Evolutionary conservation across 2,113 vertebrate species (phyloP).

Genomic region (Antechinus stuartii): DNA sequence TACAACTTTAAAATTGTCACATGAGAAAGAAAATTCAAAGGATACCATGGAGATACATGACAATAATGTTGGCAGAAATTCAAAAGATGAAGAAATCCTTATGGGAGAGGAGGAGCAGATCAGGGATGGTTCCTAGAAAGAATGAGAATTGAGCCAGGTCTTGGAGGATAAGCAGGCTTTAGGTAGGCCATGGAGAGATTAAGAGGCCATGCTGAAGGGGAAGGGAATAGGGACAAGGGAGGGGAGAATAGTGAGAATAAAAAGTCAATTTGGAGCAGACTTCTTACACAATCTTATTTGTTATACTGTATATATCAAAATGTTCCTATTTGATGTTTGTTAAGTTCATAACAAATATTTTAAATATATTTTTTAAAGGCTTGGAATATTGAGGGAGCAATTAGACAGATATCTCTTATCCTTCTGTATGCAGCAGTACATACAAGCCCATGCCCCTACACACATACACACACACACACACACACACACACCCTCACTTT

Average conservation of each 20-base stretch:
- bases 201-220: background rate
- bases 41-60: background rate
- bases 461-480: background rate
- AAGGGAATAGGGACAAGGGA: background rate
- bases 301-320: background rate
- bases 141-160: background rate
- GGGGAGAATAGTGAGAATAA: background rate
- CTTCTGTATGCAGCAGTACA: background rate
- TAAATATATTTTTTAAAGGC: background rate
- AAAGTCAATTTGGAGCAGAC: background rate
- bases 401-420: background rate
- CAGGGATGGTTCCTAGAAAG: background rate
- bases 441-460: background rate
- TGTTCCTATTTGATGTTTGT: background rate
- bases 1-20: background rate
- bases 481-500: background rate
- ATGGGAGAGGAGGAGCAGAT: background rate
- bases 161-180: background rate
- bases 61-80: background rate
- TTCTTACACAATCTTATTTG: background rate
- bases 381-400: background rate
- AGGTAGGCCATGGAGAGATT: background rate
- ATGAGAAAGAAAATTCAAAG: background rate
- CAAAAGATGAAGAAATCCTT: background rate
- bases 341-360: background rate